These are phyloP conservation scores for Escarpia spicata DNA, from an alignment of 2,888 invertebrate species.

Conservation along the genomic window DNA sequence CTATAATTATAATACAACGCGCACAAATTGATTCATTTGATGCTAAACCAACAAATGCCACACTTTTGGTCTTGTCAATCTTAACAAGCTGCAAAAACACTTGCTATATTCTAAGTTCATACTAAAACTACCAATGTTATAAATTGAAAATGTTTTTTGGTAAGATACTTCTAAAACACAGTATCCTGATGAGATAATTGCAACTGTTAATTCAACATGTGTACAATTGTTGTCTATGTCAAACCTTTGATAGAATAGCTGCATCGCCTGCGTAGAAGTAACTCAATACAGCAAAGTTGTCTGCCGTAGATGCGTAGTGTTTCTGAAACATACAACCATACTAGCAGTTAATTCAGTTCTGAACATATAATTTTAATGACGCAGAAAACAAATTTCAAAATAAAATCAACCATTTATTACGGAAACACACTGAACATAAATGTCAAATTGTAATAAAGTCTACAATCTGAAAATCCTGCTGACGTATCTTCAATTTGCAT, in stretches of 20 bases:
- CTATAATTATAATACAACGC: too few species aligned
- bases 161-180: neutral
- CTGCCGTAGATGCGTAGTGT: constrained; percentile 70
- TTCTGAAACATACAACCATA: constrained; percentile 62
- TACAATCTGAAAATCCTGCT: too few species aligned
- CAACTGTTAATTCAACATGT: neutral
- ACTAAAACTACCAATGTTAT: neutral
- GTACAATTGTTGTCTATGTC: constrained; percentile 8
- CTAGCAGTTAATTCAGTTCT: neutral
- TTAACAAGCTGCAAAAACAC: too few species aligned
- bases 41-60: too few species aligned
- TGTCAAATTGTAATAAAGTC: too few species aligned
- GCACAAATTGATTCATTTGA: too few species aligned
- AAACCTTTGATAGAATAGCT: constrained; percentile 50
- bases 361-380: neutral
- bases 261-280: constrained; percentile 83
- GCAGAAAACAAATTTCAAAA: neutral
- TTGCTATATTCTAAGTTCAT: neutral
- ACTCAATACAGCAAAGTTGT: constrained; percentile 83
- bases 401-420: too few species aligned
- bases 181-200: neutral
- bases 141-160: neutral
- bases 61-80: too few species aligned
- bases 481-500: too few species aligned
- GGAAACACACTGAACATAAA: too few species aligned